Percentiles rank a stretch among this genome's conserved stretches.
Conservation (phyloP, 2,888 invertebrate genomes). For the Drosophila cognata region DNA sequence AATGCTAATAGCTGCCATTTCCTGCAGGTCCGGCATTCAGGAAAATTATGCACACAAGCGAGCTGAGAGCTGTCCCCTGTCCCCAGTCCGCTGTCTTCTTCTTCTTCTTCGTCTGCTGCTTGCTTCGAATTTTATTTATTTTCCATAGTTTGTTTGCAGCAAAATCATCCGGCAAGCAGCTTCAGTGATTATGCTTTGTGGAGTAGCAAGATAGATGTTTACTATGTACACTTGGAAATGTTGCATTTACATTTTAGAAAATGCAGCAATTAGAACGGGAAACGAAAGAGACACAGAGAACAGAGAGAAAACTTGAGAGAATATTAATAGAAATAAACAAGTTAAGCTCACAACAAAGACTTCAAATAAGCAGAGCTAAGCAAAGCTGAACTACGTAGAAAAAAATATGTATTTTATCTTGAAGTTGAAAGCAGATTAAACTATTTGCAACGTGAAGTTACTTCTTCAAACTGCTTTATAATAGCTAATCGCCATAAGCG, state of each 20-base stretch:
- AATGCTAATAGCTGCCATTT: slow-evolving; percentile 79
- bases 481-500: background rate
- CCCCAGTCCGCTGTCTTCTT: background rate
- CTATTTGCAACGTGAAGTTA: background rate
- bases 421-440: background rate
- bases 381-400: background rate
- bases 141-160: slow-evolving; percentile 59
- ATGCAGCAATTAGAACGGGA: slow-evolving; percentile 70
- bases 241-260: slow-evolving; percentile 75
- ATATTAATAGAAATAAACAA: slow-evolving; percentile 7
- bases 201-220: slow-evolving; percentile 16
- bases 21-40: slow-evolving; percentile 76
- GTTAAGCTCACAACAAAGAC: background rate
- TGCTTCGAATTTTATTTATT: slow-evolving; percentile 29
- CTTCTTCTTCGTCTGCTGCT: slow-evolving; percentile 13
- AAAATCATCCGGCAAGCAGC: slow-evolving; percentile 35
- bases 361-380: background rate
- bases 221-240: slow-evolving; percentile 43
- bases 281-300: slow-evolving; percentile 21
- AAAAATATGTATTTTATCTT: background rate
- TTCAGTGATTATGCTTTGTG: slow-evolving; percentile 39
- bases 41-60: slow-evolving; percentile 76
- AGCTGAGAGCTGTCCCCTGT: slow-evolving; percentile 45
- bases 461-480: too few species aligned
- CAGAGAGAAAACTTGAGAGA: slow-evolving; percentile 20